Percentiles rank a stretch among this genome's conserved stretches.
Evolutionary conservation across 1,140 invertebrate genomes (phyloP).

Genomic region (Teleogryllus occipitalis): DNA sequence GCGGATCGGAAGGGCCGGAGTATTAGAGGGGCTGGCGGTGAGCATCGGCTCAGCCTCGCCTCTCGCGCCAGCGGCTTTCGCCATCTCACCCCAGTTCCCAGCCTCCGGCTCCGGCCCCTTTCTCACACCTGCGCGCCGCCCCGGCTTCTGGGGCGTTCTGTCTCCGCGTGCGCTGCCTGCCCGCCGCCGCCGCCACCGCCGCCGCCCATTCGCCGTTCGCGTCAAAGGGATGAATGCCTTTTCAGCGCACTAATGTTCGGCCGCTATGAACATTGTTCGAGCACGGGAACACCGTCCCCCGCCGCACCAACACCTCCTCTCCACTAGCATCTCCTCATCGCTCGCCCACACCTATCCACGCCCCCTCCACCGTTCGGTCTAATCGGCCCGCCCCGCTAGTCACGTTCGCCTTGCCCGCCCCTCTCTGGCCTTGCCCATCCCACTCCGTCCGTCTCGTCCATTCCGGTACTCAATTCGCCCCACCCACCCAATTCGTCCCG

Average conservation of each 20-base stretch:
- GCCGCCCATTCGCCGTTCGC: neutral
- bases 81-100: neutral
- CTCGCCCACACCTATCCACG: no score
- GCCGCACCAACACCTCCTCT: no score
- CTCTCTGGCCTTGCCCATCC: no score
- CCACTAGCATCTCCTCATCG: no score
- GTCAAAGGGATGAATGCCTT: neutral
- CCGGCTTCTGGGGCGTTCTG: neutral
- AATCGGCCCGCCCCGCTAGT: no score
- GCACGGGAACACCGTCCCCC: neutral
- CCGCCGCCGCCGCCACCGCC: no score
- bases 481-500: no score
- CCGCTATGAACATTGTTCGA: constrained; percentile 1
- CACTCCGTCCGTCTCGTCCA: no score
- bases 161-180: neutral
- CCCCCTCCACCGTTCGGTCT: no score
- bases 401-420: no score
- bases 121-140: neutral
- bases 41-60: neutral
- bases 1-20: neutral
- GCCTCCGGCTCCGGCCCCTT: neutral
- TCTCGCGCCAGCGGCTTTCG: no score
- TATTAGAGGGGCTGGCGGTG: neutral
- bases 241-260: neutral
- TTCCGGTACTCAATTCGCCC: no score